Base-by-base conservation (phyloP, 2,797 vertebrate genomes). In the Acridotheres tristis region DNA sequence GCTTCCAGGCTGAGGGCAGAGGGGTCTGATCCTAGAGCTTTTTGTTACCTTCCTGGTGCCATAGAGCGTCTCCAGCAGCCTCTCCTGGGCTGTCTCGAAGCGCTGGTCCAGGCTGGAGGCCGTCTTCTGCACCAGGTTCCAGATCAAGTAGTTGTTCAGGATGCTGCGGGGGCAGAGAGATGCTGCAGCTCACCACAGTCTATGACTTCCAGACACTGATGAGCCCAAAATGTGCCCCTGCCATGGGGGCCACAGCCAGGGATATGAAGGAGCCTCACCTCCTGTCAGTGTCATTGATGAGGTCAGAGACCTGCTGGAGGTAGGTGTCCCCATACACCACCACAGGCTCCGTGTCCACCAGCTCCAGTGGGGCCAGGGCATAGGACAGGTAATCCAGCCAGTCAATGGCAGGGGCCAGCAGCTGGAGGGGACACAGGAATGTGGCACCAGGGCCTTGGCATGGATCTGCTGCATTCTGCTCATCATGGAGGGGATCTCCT, bases 121-220 rank as follows among this genome's bases (percentile, higher is more conserved):
- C 0, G 98, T 99, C 97, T 99, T 99, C 98, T 99, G 99, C 40
- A 99, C 99, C 97, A 99, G 94, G 48, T 99, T 99, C 99, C 99
- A 99, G 87, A 99, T 98, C 98, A 99, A 98, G 97, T 99, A 99
- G 97, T 99, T 99, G 97, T 99, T 99, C 88, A 99, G 95, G 94
- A 99, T 30, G 54, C 99, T 99, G 93, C 1, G 0, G 50, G 53
- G 20, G 29, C 40, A 83, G 66, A 72, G 48, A n/a, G 14, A 23
- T 16, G 9, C 63, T 10, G 27, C 7, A 8, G 30, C 34, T 90
- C 10, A 16, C 69, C n/a, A 22, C 0, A 0, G 17, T 18, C 34
- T 25, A 0, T 3, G 11, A 12, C 36, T 65, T 48, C 13, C 7
- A 71, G 27, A 26, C 27, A 51, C 38, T 0, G 0, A 32, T 0